Conservation (phyloP, 2,888 invertebrate genomes). For the Acanthosoma haemorrhoidale region DNA sequence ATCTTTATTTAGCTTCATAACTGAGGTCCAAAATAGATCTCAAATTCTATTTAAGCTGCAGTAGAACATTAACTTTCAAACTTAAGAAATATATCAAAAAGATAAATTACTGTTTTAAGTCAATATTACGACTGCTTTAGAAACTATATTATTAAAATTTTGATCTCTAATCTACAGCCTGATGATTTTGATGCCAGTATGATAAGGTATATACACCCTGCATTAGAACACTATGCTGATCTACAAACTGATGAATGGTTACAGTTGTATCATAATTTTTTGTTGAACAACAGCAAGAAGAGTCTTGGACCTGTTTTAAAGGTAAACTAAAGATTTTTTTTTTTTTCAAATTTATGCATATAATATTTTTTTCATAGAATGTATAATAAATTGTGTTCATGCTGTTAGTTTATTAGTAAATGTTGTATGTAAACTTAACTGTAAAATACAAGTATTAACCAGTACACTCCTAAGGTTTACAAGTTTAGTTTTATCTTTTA, state of each 20-base stretch:
- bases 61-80: too few species aligned
- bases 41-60: too few species aligned
- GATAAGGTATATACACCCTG: background rate
- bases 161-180: too few species aligned
- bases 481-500: too few species aligned
- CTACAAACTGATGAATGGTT: background rate
- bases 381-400: background rate
- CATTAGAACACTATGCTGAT: slow-evolving; percentile 12
- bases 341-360: background rate
- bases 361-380: background rate
- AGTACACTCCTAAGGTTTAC: too few species aligned
- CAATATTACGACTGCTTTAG: background rate
- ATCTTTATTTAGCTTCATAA: too few species aligned
- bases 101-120: background rate
- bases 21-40: too few species aligned
- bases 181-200: background rate
- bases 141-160: too few species aligned
- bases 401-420: too few species aligned
- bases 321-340: background rate
- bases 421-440: too few species aligned
- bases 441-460: too few species aligned
- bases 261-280: background rate
- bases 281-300: slow-evolving; percentile 9
- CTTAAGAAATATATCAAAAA: background rate
- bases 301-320: background rate